Evolutionary conservation across 2,888 invertebrate genomes (phyloP).

Genomic region (Lasioglossum figueresi): DNA sequence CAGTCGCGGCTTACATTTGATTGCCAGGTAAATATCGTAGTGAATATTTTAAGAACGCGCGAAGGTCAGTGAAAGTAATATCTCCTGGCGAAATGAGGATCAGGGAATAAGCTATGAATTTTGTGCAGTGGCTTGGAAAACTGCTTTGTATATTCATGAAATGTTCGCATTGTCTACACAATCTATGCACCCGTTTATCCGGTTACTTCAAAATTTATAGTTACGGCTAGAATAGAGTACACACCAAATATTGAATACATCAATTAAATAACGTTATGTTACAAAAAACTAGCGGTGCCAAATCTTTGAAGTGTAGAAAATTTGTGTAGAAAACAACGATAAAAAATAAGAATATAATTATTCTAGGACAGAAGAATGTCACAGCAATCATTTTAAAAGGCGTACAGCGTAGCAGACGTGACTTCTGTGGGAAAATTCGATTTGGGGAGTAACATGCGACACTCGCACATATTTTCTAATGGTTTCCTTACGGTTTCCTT

Average conservation of each 20-base stretch:
- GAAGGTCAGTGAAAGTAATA: neutral
- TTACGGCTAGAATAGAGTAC: neutral
- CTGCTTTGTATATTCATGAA: neutral
- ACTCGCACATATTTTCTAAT: neutral
- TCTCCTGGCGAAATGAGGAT: neutral
- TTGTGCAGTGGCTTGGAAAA: neutral
- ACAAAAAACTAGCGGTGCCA: neutral
- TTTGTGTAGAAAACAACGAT: too few relatives aligned
- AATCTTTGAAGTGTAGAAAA: too few relatives aligned
- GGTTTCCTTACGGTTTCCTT: conserved; percentile 1
- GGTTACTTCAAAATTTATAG: neutral
- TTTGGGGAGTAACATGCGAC: neutral
- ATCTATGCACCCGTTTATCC: neutral
- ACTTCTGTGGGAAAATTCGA: neutral
- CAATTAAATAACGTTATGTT: neutral
- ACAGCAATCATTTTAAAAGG: neutral
- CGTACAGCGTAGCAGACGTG: neutral
- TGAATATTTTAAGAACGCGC: neutral
- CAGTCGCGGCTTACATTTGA: neutral
- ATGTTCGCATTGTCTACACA: neutral
- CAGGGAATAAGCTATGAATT: neutral
- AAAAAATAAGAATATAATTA: too few relatives aligned
- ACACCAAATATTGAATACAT: neutral
- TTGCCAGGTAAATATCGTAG: neutral
- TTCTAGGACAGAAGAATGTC: neutral